Conservation (phyloP, 2,797 vertebrate genomes). For the Staurois parvus region DNA sequence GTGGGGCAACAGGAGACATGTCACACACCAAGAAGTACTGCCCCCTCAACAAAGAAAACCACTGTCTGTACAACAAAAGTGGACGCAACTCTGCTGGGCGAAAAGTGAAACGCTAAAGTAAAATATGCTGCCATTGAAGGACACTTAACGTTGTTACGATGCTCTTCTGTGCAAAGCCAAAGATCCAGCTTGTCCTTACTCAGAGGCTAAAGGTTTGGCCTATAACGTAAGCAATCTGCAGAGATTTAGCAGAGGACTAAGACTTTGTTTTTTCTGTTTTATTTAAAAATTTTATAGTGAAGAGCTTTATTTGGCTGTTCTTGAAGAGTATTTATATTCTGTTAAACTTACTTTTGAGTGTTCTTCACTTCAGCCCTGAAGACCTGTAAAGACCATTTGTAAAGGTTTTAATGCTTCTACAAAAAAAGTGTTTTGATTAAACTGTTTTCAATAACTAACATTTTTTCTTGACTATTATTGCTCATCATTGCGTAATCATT, state of each 20-base stretch:
- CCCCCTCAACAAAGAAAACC: conserved; percentile 67
- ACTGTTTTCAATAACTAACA: background rate
- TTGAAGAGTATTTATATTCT: background rate
- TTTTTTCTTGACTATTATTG: background rate
- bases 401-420: background rate
- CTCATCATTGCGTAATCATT: too few relatives aligned
- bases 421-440: background rate
- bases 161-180: background rate
- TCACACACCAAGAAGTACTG: conserved; percentile 88
- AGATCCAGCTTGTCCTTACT: background rate
- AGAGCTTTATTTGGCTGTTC: background rate
- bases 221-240: background rate
- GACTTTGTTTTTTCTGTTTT: background rate
- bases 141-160: background rate
- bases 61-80: conserved; percentile 64
- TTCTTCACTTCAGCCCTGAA: background rate
- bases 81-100: conserved; percentile 68
- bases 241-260: background rate
- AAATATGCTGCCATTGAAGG: background rate
- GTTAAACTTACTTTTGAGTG: background rate
- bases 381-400: background rate
- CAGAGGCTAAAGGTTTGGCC: background rate
- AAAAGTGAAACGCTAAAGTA: conserved; percentile 64
- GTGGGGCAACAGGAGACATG: conserved; percentile 78
- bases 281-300: background rate